Conservation (phyloP, 2,797 vertebrate genomes). For the Pampus argenteus region DNA sequence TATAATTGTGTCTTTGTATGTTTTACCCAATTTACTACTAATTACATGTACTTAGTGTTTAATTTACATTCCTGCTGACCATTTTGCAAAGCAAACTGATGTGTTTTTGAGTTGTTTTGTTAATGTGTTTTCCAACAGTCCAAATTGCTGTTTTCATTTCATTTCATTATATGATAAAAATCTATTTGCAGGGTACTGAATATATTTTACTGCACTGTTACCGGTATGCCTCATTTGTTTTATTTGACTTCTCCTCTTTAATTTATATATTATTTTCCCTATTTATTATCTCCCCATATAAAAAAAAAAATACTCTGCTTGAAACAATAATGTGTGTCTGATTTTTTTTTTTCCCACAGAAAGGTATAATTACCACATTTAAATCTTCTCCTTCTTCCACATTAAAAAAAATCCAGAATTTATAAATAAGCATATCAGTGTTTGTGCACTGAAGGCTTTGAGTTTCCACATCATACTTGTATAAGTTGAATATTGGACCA, state of each 20-base stretch:
- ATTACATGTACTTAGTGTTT: constrained; percentile 47
- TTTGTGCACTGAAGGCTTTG: too few species aligned
- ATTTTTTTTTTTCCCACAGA: too few species aligned
- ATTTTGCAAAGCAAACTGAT: constrained; percentile 7
- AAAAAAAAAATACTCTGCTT: too few species aligned
- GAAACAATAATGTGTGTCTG: too few species aligned
- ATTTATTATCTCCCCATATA: too few species aligned
- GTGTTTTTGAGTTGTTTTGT: constrained; percentile 6
- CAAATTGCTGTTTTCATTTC: constrained; percentile 22
- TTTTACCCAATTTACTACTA: constrained; percentile 47
- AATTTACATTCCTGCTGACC: constrained; percentile 48
- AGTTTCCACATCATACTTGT: too few species aligned
- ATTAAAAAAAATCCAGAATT: too few species aligned
- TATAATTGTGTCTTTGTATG: constrained; percentile 8
- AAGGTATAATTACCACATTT: too few species aligned
- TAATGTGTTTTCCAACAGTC: constrained; percentile 15
- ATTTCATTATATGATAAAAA: constrained; percentile 15
- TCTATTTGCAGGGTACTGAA: neutral
- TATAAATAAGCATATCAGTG: too few species aligned
- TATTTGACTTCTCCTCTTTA: neutral
- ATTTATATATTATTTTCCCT: neutral
- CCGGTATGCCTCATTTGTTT: neutral
- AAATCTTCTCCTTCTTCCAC: too few species aligned
- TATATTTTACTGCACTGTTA: neutral
- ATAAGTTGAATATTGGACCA: too few species aligned